Conservation (phyloP, 1,140 invertebrate genomes). For the Aporrectodea caliginosa region DNA sequence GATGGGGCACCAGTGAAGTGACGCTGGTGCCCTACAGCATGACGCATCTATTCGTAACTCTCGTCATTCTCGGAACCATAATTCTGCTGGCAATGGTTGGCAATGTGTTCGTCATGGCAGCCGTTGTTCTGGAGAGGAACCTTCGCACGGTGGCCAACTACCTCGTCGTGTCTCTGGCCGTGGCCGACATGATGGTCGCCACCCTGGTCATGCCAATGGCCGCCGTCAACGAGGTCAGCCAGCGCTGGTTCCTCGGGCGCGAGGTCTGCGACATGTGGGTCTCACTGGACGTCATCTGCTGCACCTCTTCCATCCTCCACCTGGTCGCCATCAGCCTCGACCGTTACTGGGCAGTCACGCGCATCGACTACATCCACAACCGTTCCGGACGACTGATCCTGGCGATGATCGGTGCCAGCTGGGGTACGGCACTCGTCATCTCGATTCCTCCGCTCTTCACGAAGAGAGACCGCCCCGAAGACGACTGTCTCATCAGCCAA, state of each 20-base stretch:
- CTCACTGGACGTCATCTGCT: slow-evolving; percentile 73
- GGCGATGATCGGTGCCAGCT: slow-evolving; percentile 82
- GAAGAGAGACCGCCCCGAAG: slow-evolving; percentile 22
- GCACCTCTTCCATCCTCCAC: too few relatives aligned
- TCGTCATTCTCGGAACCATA: slow-evolving; percentile 36
- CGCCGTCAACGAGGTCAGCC: slow-evolving; percentile 59
- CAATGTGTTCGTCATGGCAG: slow-evolving; percentile 94
- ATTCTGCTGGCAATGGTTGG: slow-evolving; percentile 62
- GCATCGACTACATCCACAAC: slow-evolving; percentile 85
- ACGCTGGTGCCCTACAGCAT: too few relatives aligned
- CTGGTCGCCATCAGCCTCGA: slow-evolving; percentile 61
- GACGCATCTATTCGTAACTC: too few relatives aligned
- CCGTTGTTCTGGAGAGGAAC: slow-evolving; percentile 81
- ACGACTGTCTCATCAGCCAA: slow-evolving; percentile 50
- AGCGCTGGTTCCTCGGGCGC: slow-evolving; percentile 59
- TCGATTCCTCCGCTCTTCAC: slow-evolving; percentile 65
- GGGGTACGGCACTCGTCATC: slow-evolving; percentile 76
- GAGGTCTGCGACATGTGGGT: slow-evolving; percentile 51
- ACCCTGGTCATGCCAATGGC: slow-evolving; percentile 60
- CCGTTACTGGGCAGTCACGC: slow-evolving; percentile 51
- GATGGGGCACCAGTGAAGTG: too few relatives aligned
- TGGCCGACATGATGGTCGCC: too few relatives aligned
- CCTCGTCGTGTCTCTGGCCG: too few relatives aligned
- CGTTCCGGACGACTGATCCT: slow-evolving; percentile 75
- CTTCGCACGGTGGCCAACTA: slow-evolving; percentile 82